Evolutionary conservation across 2,113 vertebrate genomes (phyloP), one percentile per base, ranked within the genome.

Genomic region (Tor tambroides): DNA sequence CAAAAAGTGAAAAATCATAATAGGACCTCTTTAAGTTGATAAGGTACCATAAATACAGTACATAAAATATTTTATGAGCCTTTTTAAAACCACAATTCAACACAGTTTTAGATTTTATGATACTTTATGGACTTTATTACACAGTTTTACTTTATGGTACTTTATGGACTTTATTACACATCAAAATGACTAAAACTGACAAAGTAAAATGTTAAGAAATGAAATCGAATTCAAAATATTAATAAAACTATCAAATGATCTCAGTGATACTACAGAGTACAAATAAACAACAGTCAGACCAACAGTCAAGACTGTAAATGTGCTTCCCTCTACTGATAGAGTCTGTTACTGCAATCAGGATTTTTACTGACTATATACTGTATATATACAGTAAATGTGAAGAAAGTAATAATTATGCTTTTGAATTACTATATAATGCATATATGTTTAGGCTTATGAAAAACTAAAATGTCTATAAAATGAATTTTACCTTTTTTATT

Each of bases 311-410:
- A 35, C 30, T 80, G 54, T 88, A 90, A 92, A 65, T 81, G 86
- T 91, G 38, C n/a, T 26, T 14, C 92, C 92, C 91, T 92, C 93
- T 93, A 84, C 88, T 94, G 94, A 91, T 85, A 46, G 89, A 90
- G 41, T n/a, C 38, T 23, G 3, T 1, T 38, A 63, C 76, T 84
- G 21, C 59, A 67, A 41, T 26, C 38, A 38, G 0, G 2, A 15
- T 41, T 21, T 51, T 17, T 78, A 54, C 11, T 5, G 41, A 67
- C n/a, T 54, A 12, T 17, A 69, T 7, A 32, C 14, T 19, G 14
- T 67, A 3, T 23, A 71, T 38, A 23, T 38, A 0, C 32, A 38
- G 32, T 21, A 38, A 21, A 56, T 56, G 19, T 56, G 54, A 21
- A 56, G 19, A 49, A 54, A 19, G 51, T 19, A 6, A 54, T 19